Conservation (phyloP, 2,113 vertebrate species). For the Scolopax mira region DNA sequence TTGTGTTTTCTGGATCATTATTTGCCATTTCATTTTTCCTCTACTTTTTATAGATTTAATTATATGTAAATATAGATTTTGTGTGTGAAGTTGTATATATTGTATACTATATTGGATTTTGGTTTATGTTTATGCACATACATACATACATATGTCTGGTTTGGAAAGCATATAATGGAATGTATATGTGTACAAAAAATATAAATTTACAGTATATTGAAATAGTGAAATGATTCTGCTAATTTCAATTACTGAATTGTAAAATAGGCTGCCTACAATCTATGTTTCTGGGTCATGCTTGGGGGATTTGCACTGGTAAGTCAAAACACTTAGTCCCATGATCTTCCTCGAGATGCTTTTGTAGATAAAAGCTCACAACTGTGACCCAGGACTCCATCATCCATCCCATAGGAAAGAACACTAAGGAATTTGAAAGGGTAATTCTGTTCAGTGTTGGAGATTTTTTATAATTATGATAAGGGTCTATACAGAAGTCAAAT, state of each 20-base stretch:
- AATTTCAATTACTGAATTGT: neutral
- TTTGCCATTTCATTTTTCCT: neutral
- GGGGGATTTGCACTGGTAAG: neutral
- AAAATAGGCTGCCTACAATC: neutral
- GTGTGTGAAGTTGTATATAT: neutral
- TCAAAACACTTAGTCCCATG: neutral
- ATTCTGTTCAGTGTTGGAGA: neutral
- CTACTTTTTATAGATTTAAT: neutral
- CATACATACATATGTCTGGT: accelerated
- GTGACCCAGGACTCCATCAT: neutral
- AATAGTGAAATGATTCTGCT: neutral
- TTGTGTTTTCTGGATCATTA: neutral
- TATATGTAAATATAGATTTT: neutral
- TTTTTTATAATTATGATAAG: neutral
- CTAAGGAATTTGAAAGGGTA: neutral
- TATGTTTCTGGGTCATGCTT: neutral
- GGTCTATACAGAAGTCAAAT: neutral
- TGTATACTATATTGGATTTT: neutral
- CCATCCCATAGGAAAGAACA: neutral
- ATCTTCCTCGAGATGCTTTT: neutral
- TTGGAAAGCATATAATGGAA: neutral
- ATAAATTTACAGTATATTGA: neutral
- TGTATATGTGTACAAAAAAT: neutral
- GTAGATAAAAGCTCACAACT: neutral
- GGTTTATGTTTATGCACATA: accelerated